Conservation (phyloP, 2,888 invertebrate genomes). For the Gymnoscelis rufifasciata region DNA sequence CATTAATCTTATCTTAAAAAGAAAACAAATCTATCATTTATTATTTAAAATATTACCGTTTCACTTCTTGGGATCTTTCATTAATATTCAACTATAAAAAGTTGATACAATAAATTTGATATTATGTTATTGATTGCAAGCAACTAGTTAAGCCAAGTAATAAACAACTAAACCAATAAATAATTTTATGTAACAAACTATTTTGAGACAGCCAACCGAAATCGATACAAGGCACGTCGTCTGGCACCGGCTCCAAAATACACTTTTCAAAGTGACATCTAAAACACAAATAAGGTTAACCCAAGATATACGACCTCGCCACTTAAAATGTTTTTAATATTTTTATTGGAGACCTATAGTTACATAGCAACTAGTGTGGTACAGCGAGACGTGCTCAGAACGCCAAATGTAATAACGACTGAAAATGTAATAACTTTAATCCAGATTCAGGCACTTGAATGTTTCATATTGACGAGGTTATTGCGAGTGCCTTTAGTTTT, state of each 20-base stretch:
- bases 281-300: background rate
- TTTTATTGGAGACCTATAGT: background rate
- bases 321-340: background rate
- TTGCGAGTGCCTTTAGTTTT: slow-evolving; percentile 22
- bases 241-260: background rate
- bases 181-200: no score
- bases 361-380: background rate
- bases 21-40: no score
- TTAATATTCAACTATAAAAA: no score
- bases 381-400: slow-evolving; percentile 6
- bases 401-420: slow-evolving; percentile 10
- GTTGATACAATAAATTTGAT: no score
- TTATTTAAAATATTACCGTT: no score
- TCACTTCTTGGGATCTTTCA: no score
- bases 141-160: no score
- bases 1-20: no score
- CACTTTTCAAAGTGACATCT: background rate
- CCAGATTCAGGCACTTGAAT: slow-evolving; percentile 8
- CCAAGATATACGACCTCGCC: background rate
- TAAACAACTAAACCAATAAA: no score
- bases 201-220: no score
- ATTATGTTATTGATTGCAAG: no score
- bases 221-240: no score
- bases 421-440: slow-evolving; percentile 16
- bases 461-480: slow-evolving; percentile 23